phyloP scores from a whole-genome alignment of 2,113 vertebrate genomes.

The Dicerorhinus sumatrensis region DNA sequence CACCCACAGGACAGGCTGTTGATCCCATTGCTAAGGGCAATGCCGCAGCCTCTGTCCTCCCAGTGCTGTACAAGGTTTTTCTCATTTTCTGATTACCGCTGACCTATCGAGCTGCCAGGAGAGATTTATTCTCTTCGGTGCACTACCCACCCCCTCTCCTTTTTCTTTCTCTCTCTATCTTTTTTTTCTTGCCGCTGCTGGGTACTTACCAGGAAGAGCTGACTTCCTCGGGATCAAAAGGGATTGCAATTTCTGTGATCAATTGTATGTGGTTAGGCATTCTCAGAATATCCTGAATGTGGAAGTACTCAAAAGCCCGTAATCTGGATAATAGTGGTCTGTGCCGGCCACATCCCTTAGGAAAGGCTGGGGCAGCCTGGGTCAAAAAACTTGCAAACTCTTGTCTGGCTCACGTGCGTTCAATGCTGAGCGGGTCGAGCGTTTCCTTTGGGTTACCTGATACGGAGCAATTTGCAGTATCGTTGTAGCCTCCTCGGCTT shows the following conservation, averaged over 20 bases:
- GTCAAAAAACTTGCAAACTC: constrained; percentile 79
- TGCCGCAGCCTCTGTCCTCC: constrained; percentile 36
- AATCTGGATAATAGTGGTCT: constrained; percentile 82
- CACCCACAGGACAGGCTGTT: constrained; percentile 57
- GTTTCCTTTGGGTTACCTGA: constrained; percentile 83
- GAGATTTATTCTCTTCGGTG: constrained; percentile 51
- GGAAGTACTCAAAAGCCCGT: constrained; percentile 79
- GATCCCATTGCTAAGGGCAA: constrained; percentile 65
- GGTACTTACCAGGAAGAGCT: constrained; percentile 71
- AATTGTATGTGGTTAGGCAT: constrained; percentile 75
- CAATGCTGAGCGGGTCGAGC: constrained; percentile 57
- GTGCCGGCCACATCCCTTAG: constrained; percentile 79
- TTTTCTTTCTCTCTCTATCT: neutral
- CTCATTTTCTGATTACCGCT: constrained; percentile 74
- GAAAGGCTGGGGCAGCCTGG: constrained; percentile 77
- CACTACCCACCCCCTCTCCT: neutral
- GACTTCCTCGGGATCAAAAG: constrained; percentile 79
- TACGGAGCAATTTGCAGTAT: constrained; percentile 81
- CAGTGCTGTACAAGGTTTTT: constrained; percentile 61
- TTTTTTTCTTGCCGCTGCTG: neutral
- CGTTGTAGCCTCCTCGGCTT: constrained; percentile 74
- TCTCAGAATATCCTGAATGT: constrained; percentile 81
- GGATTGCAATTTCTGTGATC: constrained; percentile 75
- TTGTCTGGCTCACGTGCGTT: constrained; percentile 76
- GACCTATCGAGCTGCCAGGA: constrained; percentile 70